Evolutionary conservation across 1,140 invertebrate genomes (phyloP).

Genomic region (Bombus difficillimus): DNA sequence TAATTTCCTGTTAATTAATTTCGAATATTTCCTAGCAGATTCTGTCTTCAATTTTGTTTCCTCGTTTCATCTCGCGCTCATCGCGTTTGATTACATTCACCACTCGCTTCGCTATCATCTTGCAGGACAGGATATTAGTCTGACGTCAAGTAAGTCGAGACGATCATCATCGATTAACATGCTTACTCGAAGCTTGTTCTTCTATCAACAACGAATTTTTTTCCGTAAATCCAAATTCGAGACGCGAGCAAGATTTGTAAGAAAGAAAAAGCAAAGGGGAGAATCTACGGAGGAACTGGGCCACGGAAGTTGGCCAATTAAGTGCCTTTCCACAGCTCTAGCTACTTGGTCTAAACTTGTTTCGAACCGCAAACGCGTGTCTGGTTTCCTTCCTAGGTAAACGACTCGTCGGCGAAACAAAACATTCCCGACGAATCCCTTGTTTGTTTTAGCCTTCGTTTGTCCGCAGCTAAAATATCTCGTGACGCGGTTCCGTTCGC

Average conservation of each 20-base stretch:
- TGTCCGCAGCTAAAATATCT: too few relatives aligned
- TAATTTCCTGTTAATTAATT: neutral
- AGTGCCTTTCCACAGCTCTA: neutral
- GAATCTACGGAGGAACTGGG: slow-evolving; percentile 18
- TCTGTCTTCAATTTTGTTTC: neutral
- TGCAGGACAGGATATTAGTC: neutral
- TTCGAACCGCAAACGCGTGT: neutral
- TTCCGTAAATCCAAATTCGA: neutral
- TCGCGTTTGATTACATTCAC: neutral
- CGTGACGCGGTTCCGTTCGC: too few relatives aligned
- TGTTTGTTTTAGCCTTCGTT: neutral
- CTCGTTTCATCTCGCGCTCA: neutral
- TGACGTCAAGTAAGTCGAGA: neutral
- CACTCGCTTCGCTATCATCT: neutral
- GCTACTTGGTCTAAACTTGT: slow-evolving; percentile 41
- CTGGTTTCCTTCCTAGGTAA: neutral
- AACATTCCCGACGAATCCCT: neutral
- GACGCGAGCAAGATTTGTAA: neutral
- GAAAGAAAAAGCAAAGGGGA: neutral
- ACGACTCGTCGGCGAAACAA: neutral
- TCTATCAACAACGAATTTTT: too few relatives aligned
- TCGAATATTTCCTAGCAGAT: neutral
- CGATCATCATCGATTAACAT: slow-evolving; percentile 20
- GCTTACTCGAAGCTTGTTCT: neutral
- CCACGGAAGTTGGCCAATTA: slow-evolving; percentile 45